Conservation (phyloP, 2,113 vertebrate genomes). For the Amphiprion percula region DNA sequence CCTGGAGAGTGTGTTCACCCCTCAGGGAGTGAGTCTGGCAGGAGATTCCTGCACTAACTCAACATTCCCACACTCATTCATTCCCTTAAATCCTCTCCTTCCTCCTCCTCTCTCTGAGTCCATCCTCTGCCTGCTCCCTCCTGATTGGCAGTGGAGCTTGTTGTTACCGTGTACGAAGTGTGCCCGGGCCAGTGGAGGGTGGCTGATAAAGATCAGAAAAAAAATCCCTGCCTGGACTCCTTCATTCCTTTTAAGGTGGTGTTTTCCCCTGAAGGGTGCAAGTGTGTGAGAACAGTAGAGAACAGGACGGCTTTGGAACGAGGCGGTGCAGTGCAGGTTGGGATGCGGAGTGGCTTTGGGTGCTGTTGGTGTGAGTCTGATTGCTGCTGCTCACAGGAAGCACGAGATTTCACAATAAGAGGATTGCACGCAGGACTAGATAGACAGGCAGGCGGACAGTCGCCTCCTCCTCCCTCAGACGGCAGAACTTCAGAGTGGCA, state of each 20-base stretch:
- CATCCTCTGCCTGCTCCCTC: slow-evolving; percentile 35
- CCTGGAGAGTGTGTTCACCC: slow-evolving; percentile 41
- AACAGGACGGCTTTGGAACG: neutral
- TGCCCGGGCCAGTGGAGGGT: slow-evolving; percentile 32
- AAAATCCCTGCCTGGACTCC: slow-evolving; percentile 29
- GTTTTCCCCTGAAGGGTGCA: slow-evolving; percentile 15
- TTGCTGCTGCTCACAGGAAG: slow-evolving; percentile 62
- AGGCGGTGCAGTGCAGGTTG: neutral
- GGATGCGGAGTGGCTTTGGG: slow-evolving; percentile 12
- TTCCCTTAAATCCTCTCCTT: slow-evolving; percentile 12
- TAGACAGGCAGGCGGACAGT: neutral
- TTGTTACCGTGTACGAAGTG: slow-evolving; percentile 27
- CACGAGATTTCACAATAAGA: slow-evolving; percentile 66
- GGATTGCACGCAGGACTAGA: slow-evolving; percentile 26
- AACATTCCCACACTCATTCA: slow-evolving; percentile 51
- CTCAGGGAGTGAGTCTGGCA: slow-evolving; percentile 39
- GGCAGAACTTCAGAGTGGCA: slow-evolving; percentile 47
- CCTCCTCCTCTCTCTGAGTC: neutral
- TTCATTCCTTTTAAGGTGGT: slow-evolving; percentile 70
- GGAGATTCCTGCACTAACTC: slow-evolving; percentile 53
- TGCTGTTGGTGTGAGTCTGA: slow-evolving; percentile 10
- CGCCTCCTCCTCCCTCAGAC: neutral
- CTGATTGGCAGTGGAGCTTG: slow-evolving; percentile 46
- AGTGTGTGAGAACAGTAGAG: slow-evolving; percentile 11
- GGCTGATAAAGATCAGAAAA: slow-evolving; percentile 55